Evolutionary conservation across 2,888 invertebrate species (phyloP).

Genomic region (Pteria penguin): DNA sequence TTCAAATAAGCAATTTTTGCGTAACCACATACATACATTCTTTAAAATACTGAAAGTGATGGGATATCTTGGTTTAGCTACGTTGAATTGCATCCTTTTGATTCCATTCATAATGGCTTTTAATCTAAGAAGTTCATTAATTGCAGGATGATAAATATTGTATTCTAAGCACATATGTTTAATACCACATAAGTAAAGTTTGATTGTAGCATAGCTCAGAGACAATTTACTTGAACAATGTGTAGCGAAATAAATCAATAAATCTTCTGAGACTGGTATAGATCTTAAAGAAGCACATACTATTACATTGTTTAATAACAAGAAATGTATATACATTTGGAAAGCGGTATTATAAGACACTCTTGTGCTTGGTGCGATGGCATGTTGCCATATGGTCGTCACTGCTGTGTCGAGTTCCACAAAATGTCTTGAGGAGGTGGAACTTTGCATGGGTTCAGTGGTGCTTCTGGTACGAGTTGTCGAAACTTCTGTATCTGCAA

Average conservation of each 20-base stretch:
- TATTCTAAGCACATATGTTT: background rate
- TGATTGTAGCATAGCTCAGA: constrained; percentile 1
- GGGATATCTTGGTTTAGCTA: background rate
- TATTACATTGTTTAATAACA: background rate
- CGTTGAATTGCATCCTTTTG: background rate
- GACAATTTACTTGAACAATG: background rate
- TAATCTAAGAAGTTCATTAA: background rate
- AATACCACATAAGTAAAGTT: constrained; percentile 17
- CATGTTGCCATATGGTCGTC: background rate
- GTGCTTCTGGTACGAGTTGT: too few relatives aligned
- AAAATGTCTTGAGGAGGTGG: too few relatives aligned
- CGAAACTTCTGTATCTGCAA: too few relatives aligned
- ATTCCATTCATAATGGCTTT: too few relatives aligned
- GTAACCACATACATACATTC: background rate
- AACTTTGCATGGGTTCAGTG: too few relatives aligned
- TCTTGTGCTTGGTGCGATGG: background rate
- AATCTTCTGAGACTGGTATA: constrained; percentile 12
- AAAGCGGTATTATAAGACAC: background rate
- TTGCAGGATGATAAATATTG: background rate
- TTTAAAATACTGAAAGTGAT: background rate
- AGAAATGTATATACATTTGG: background rate
- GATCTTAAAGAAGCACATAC: background rate
- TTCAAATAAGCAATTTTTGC: background rate
- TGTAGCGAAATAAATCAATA: constrained; percentile 12
- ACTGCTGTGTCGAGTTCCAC: too few relatives aligned